Conservation (phyloP, 2,113 vertebrate species). For the Chinchilla lanigera region DNA sequence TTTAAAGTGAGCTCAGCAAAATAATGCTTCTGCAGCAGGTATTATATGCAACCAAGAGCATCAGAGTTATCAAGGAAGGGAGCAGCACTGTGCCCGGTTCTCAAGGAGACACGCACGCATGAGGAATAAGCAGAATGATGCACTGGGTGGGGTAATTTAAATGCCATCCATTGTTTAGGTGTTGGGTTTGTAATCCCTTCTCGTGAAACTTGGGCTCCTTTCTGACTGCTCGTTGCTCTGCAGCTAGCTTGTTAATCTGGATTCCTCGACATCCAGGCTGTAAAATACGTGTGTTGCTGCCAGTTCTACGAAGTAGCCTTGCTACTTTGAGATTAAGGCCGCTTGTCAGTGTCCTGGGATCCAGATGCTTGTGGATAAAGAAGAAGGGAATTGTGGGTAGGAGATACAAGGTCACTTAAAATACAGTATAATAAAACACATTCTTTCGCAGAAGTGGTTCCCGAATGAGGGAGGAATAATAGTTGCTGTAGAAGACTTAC, state of each 20-base stretch:
- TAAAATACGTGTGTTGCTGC: not conserved
- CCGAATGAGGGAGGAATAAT: not conserved
- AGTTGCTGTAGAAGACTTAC: not conserved
- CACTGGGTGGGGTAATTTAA: not conserved
- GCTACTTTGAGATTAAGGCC: not conserved
- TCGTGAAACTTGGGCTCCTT: not conserved
- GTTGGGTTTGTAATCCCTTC: not conserved
- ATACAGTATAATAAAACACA: not conserved
- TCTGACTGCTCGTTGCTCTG: not conserved
- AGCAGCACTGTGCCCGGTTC: not conserved
- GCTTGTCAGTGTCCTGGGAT: not conserved
- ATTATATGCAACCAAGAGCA: not conserved
- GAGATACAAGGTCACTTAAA: not conserved
- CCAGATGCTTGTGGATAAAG: not conserved
- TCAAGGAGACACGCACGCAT: not conserved
- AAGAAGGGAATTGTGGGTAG: not conserved
- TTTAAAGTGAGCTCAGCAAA: conserved; percentile 16
- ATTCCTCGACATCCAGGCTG: not conserved
- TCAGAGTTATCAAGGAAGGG: not conserved
- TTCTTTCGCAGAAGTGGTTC: not conserved
- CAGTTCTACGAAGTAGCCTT: not conserved
- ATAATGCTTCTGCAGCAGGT: not conserved
- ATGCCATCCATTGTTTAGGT: not conserved
- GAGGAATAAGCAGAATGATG: not conserved
- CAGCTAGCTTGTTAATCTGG: not conserved